Evolutionary conservation across 35 echinoderm and acorn worm species (phyloP), one percentile per base, ranked within the genome.

Genomic region (Holothuria glaberrima): DNA sequence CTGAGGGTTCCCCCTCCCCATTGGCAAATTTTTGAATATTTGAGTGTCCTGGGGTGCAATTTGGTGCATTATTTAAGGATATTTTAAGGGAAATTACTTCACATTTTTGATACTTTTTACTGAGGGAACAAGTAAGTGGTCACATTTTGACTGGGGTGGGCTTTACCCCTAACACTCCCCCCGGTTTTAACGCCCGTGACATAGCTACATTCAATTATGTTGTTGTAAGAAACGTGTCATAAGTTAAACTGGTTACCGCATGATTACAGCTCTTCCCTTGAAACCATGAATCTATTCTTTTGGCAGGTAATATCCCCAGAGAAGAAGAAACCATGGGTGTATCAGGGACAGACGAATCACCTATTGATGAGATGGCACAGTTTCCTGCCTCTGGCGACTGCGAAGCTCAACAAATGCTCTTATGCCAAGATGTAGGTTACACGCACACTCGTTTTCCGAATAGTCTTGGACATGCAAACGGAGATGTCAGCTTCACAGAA

Each of bases 381-480:
- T 9, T 84, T 18, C 80, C 80, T 30, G 21, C 57, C 30, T 84
- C 80, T n/a, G 80, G 80, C 13, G 80, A 84, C 10, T 84, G 80
- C 36, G 80, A 84, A 61, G 4, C 80, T 24, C 33, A 61, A 28
- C 29, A 48, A 2, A 84, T 84, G 80, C 14, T 41, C 1, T 30
- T 84, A 24, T 84, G 80, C 56, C 80, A 26, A 18, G 80, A 64
- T 61, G 13, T 84, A 7, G 44, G 74, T 20, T 64, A 84, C 80
- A 59, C 52, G 57, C 13, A 61, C 28, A 84, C 80, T 38, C 52
- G 80, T 12, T 84, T 84, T n/a, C 80, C 80, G 21, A 84, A 84
- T n/a, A 57, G 46, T 24, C 31, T 84, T 20, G 80, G 26, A 33
- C 48, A 58, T 21, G 46, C 27, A 33, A 30, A 84, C 28, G n/a